Evolutionary conservation across 2,113 vertebrate genomes (phyloP).

Genomic region (Elgaria multicarinata): DNA sequence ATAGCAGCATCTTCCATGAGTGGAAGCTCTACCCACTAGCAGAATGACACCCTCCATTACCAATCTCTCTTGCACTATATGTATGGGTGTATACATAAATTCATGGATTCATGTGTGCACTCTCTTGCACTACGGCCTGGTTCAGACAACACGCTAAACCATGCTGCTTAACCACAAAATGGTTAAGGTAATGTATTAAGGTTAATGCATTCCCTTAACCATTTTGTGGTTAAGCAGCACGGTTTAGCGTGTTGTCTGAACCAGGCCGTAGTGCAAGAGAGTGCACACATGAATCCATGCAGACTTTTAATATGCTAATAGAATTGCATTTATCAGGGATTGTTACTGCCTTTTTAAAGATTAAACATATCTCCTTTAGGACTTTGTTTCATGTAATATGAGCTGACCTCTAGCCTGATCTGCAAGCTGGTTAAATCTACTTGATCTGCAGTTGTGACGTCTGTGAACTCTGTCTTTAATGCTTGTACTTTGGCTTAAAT

Average conservation of each 20-base stretch:
- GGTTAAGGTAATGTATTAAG: too few species aligned
- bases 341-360: not conserved
- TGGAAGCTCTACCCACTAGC: not conserved
- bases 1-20: not conserved
- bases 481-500: not conserved
- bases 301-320: not conserved
- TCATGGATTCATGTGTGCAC: too few species aligned
- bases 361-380: not conserved
- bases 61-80: too few species aligned
- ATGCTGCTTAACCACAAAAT: too few species aligned
- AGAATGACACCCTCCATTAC: not conserved
- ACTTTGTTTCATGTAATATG: conserved; percentile 1
- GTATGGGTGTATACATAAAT: too few species aligned
- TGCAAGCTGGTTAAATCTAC: not conserved
- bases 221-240: too few species aligned
- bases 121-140: too few species aligned
- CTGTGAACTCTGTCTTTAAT: not conserved
- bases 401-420: not conserved
- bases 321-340: not conserved
- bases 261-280: too few species aligned
- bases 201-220: too few species aligned
- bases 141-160: too few species aligned
- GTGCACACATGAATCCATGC: too few species aligned
- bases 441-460: not conserved
- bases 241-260: too few species aligned